Percentiles rank a stretch among this genome's conserved stretches.
Conservation (phyloP, 2,888 invertebrate genomes). For the Metacarcinus magister region DNA sequence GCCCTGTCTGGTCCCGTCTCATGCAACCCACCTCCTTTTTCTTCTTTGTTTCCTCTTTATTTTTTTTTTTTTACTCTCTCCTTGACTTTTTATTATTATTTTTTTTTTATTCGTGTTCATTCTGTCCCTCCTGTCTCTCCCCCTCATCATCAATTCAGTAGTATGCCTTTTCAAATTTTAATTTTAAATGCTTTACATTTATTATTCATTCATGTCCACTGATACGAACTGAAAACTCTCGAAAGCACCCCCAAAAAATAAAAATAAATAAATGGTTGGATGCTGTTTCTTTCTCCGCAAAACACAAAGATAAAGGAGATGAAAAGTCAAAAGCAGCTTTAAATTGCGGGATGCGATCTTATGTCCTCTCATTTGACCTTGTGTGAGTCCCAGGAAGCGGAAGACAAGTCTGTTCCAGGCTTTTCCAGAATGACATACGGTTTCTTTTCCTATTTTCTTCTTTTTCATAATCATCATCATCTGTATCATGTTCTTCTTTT, state of each 20-base stretch:
- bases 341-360: not conserved
- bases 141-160: no score
- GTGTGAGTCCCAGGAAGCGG: not conserved
- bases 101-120: not conserved
- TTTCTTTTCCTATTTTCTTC: not conserved
- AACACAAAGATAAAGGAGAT: not conserved
- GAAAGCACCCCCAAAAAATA: no score
- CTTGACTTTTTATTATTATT: not conserved
- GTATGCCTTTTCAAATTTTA: no score
- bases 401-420: not conserved
- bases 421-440: not conserved
- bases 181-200: no score
- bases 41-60: not conserved
- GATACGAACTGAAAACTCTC: no score
- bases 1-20: not conserved
- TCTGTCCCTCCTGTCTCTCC: no score
- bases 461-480: not conserved
- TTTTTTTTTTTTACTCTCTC: no score
- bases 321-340: slow-evolving; percentile 9
- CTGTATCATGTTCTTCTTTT: not conserved
- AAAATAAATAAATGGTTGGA: no score
- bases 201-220: no score
- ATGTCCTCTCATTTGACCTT: not conserved
- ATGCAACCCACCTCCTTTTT: not conserved
- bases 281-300: not conserved